Evolutionary conservation across 2,113 vertebrate genomes (phyloP).

Genomic region (Herpetotheres cachinnans): DNA sequence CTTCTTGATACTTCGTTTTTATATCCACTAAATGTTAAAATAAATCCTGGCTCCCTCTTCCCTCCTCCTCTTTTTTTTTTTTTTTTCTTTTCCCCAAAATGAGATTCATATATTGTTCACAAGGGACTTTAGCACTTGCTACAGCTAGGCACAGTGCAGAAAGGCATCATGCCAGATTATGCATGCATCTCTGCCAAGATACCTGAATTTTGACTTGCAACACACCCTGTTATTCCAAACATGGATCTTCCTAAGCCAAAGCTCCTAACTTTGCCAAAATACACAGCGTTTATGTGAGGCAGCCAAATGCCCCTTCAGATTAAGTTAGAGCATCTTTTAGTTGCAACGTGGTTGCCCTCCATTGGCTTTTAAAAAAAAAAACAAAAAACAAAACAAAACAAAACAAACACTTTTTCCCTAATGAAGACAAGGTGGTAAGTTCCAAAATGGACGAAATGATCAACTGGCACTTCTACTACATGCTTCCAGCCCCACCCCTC

Average conservation of each 20-base stretch:
- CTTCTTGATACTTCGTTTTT: constrained; percentile 31
- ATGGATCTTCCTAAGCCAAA: constrained; percentile 32
- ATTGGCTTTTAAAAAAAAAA: too few species aligned
- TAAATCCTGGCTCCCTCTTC: constrained; percentile 6
- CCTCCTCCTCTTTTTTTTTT: constrained; percentile 18
- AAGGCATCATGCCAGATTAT: constrained; percentile 2
- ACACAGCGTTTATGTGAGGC: constrained; percentile 12
- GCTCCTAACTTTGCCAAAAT: constrained; percentile 38
- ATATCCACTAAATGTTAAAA: constrained; percentile 39
- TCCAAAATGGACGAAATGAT: neutral
- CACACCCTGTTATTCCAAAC: constrained; percentile 45
- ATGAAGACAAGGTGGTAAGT: neutral
- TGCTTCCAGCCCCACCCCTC: neutral
- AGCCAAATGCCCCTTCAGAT: constrained; percentile 41
- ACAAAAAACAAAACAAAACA: neutral
- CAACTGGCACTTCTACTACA: neutral
- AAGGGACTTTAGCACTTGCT: constrained; percentile 38
- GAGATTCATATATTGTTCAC: constrained; percentile 34
- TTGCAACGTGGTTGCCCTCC: neutral
- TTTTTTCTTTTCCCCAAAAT: neutral
- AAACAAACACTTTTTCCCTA: neutral
- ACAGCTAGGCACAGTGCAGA: constrained; percentile 49
- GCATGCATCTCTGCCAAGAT: constrained; percentile 28
- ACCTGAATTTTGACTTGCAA: constrained; percentile 57
- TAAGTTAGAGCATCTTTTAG: neutral